Evolutionary conservation across 2,888 invertebrate genomes (phyloP).

Genomic region (Megalurothrips usitatus): DNA sequence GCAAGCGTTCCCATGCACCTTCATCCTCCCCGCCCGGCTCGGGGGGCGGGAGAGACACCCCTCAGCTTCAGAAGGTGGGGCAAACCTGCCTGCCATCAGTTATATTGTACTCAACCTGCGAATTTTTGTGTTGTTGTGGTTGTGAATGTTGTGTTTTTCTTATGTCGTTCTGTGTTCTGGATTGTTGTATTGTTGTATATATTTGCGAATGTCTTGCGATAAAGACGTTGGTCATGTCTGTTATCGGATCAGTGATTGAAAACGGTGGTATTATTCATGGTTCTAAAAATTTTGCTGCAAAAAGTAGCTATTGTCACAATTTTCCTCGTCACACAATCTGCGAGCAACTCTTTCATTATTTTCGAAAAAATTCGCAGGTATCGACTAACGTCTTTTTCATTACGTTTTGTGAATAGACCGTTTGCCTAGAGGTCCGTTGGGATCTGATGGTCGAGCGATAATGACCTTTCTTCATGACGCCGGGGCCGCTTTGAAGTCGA

Average conservation of each 20-base stretch:
- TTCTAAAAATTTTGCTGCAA: background rate
- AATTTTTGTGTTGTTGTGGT: slow-evolving; percentile 24
- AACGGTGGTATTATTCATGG: too few species aligned
- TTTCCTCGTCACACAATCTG: too few species aligned
- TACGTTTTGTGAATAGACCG: slow-evolving; percentile 4
- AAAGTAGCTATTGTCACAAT: too few species aligned
- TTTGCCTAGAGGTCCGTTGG: slow-evolving; percentile 6
- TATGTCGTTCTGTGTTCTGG: slow-evolving; percentile 9
- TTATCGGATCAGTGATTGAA: too few species aligned
- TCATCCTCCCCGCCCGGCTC: slow-evolving; percentile 19
- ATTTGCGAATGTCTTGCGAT: background rate
- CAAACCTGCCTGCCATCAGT: slow-evolving; percentile 1
- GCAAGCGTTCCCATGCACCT: background rate
- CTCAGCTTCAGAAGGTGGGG: slow-evolving; percentile 23
- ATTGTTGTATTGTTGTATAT: slow-evolving; percentile 12
- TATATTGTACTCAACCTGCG: background rate
- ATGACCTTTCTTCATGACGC: background rate
- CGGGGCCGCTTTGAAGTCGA: background rate
- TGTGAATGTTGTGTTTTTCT: slow-evolving; percentile 25
- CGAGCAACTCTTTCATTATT: too few species aligned
- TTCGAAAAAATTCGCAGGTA: background rate
- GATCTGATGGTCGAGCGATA: background rate
- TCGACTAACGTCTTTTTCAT: background rate
- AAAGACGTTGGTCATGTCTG: background rate
- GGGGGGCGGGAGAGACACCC: slow-evolving; percentile 3